Base-by-base conservation (phyloP, 2,113 vertebrate genomes). In the Sturnus vulgaris region DNA sequence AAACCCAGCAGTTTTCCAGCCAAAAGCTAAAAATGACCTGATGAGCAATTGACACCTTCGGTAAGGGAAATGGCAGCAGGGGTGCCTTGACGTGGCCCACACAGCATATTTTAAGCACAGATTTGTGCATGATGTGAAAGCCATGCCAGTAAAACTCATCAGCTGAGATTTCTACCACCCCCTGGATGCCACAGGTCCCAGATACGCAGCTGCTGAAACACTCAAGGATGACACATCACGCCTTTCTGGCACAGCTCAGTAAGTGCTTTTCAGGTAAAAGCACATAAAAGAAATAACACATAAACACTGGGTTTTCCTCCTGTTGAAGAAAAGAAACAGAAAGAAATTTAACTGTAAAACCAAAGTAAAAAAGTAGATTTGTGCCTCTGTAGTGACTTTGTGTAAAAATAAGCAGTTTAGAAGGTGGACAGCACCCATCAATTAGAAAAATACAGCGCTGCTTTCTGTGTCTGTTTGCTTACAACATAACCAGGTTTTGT, bases 201-300 rank as follows among this genome's bases (percentile, higher is more conserved):
- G 47, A 49, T 30, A 71, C 0, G 0, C 55, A 56, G 73, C 21
- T 6, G 10, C 44, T 4, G 7, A 85, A 53, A 73, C 0, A 3
- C 27, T 40, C 0, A 1, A n/a, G n/a, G 27, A 40, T 82, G 52
- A 53, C 65, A 71, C 0, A 0, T 70, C 55, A 69, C 42, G 75
- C 42, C 13, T 57, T 79, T 33, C 47, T 4, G 4, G 7, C 42
- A 57, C 1, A 3, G 30, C 24, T 86, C 72, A 56, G 5, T 14
- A 28, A 68, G 15, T 11, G n/a, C 20, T 85, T 89, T 83, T 57
- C 76, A 86, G 64, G 80, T 42, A 42, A 78, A 94, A 86, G 69
- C 18, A 49, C 27, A 17, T 52, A 17, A 47, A 71, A 73, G 30
- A 81, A 92, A 65, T 17, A 22, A 47, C 10, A 56, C 10, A 55